Evolutionary conservation across 2,888 invertebrate genomes (phyloP).

Genomic region (Ypsolopha sequella): DNA sequence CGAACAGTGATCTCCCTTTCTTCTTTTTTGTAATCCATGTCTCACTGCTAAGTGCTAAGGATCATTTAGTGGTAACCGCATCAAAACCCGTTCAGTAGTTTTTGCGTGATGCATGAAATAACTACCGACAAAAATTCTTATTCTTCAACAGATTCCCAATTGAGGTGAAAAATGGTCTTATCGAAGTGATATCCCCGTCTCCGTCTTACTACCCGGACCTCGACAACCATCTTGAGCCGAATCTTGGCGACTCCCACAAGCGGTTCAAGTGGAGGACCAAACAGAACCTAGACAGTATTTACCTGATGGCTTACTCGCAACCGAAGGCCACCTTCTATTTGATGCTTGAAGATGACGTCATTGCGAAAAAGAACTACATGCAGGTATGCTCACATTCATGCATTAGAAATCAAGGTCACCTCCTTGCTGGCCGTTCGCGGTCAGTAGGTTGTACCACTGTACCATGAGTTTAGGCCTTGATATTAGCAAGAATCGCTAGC

Average conservation of each 20-base stretch:
- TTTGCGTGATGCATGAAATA: too few relatives aligned
- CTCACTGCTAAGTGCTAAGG: too few relatives aligned
- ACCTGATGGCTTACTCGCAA: slow-evolving; percentile 94
- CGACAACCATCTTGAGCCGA: slow-evolving; percentile 75
- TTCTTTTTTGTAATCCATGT: too few relatives aligned
- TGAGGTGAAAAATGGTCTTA: slow-evolving; percentile 82
- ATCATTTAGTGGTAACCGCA: too few relatives aligned
- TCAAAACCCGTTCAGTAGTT: too few relatives aligned
- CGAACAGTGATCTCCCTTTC: too few relatives aligned
- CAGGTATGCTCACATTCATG: slow-evolving; percentile 52
- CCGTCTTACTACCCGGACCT: slow-evolving; percentile 90
- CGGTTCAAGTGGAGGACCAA: slow-evolving; percentile 93
- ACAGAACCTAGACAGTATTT: slow-evolving; percentile 94
- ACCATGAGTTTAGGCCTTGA: too few relatives aligned
- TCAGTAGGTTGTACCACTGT: too few relatives aligned
- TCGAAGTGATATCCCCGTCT: slow-evolving; percentile 91
- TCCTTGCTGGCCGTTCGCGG: too few relatives aligned
- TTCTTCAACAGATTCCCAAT: slow-evolving; percentile 77
- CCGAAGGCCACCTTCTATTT: slow-evolving; percentile 90
- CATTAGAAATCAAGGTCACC: too few relatives aligned
- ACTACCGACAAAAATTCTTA: too few relatives aligned
- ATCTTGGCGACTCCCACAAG: slow-evolving; percentile 88
- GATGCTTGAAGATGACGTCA: slow-evolving; percentile 94
- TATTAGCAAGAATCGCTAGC: too few relatives aligned
- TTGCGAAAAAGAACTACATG: slow-evolving; percentile 87